A percentile compares a stretch with the other conserved stretches of the same genome.
Evolutionary conservation across 2,888 invertebrate species (phyloP).

Genomic region (Elysia crispata): DNA sequence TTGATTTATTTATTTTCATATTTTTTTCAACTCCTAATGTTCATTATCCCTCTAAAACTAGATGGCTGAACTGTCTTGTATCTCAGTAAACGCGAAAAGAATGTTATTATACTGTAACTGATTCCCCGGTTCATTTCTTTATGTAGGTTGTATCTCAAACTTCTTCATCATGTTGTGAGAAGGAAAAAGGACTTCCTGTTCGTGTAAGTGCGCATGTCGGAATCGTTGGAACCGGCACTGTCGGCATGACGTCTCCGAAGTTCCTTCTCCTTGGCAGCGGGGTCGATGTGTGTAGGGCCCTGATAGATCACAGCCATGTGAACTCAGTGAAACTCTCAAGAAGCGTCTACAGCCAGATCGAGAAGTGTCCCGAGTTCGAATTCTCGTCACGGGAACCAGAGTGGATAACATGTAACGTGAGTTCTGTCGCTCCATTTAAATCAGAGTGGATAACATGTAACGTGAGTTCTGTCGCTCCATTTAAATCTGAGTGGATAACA

Average conservation of each 20-base stretch:
- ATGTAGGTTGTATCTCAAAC: too few relatives aligned
- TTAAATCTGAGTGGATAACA: not conserved
- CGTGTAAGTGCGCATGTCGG: conserved; percentile 54
- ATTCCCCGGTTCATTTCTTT: too few relatives aligned
- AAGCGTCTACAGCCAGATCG: conserved; percentile 49
- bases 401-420: conserved; percentile 44
- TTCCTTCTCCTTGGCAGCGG: conserved; percentile 58
- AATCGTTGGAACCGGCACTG: conserved; percentile 57
- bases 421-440: not conserved
- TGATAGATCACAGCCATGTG: conserved; percentile 51
- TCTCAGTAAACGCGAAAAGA: too few relatives aligned
- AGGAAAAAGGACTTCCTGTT: conserved; percentile 32
- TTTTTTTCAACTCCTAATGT: too few relatives aligned
- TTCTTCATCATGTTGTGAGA: too few relatives aligned
- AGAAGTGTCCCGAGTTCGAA: conserved; percentile 48
- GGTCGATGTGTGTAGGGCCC: conserved; percentile 54
- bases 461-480: not conserved
- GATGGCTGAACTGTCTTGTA: too few relatives aligned
- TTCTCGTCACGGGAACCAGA: conserved; percentile 41
- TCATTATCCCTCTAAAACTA: too few relatives aligned
- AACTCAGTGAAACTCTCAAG: conserved; percentile 55
- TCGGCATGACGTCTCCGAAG: conserved; percentile 56
- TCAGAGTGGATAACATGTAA: not conserved
- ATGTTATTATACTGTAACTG: too few relatives aligned
- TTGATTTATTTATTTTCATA: too few relatives aligned